Evolutionary conservation across 2,888 invertebrate species (phyloP).

Genomic region (Diabrotica balteata): DNA sequence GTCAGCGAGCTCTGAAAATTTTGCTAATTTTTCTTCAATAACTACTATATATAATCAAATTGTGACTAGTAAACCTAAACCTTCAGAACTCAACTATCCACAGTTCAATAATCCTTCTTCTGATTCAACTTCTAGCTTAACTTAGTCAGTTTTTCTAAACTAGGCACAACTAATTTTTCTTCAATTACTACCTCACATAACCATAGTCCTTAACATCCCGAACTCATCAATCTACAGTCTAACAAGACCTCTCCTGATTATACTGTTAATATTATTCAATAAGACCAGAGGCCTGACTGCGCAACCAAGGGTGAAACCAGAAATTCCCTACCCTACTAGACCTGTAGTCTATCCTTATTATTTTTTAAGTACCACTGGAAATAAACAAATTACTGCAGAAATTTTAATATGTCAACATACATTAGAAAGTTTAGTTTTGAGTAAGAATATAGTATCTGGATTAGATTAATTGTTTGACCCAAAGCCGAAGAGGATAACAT

Average conservation of each 20-base stretch:
- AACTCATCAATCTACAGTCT: constrained; percentile 10
- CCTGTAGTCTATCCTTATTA: constrained; percentile 24
- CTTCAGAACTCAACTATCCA: neutral
- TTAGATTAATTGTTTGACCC: neutral
- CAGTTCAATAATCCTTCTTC: neutral
- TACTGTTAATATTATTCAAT: neutral
- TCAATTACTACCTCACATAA: neutral
- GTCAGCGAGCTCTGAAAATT: constrained; percentile 33
- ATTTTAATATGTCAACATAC: constrained; percentile 7
- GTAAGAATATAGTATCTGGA: neutral
- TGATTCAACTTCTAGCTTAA: neutral
- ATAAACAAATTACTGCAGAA: constrained; percentile 7
- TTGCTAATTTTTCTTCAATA: constrained; percentile 9
- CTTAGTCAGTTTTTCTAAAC: constrained; percentile 11
- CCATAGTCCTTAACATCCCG: too few relatives aligned
- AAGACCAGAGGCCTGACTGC: constrained; percentile 2
- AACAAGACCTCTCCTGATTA: neutral
- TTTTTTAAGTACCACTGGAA: neutral
- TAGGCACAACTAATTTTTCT: constrained; percentile 10
- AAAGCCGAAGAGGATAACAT: constrained; percentile 29
- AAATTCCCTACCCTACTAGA: constrained; percentile 37
- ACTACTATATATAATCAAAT: neutral
- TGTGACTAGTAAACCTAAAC: neutral
- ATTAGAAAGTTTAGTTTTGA: too few relatives aligned
- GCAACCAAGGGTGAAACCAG: neutral